Conservation (phyloP, 2,888 invertebrate genomes). For the Amiota minor region DNA sequence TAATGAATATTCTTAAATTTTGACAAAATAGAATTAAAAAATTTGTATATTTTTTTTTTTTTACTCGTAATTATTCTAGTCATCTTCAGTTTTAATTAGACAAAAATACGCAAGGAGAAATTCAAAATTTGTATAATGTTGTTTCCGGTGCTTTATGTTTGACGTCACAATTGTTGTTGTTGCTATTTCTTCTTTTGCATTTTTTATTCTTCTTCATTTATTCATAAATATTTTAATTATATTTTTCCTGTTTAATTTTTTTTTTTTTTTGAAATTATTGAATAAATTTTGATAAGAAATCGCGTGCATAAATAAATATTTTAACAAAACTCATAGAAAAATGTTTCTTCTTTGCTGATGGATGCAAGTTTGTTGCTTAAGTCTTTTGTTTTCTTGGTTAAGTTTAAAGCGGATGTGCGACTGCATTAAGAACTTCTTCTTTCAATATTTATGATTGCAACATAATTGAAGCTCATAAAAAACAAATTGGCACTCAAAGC, state of each 20-base stretch:
- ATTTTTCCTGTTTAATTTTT: background rate
- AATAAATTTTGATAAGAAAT: conserved; percentile 1
- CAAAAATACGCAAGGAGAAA: conserved; percentile 29
- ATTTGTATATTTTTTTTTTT: conserved; percentile 44
- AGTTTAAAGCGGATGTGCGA: conserved; percentile 36
- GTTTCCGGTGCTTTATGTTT: conserved; percentile 3
- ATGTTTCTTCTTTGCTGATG: background rate
- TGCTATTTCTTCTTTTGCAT: background rate
- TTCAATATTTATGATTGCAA: background rate
- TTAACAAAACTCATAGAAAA: background rate
- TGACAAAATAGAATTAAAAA: conserved; percentile 48
- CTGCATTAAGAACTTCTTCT: conserved; percentile 8
- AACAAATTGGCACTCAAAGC: conserved; percentile 18
- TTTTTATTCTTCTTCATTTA: background rate
- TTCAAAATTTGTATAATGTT: background rate
- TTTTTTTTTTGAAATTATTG: background rate
- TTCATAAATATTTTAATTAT: background rate
- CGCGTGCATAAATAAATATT: conserved; percentile 17
- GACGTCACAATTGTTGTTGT: conserved; percentile 23
- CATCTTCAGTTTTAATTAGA: background rate
- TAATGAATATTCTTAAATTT: conserved; percentile 15
- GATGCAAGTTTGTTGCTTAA: conserved; percentile 33
- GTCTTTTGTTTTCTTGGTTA: conserved; percentile 35
- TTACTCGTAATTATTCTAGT: conserved; percentile 45
- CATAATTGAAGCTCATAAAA: conserved; percentile 4